Conservation (phyloP, 2,797 vertebrate species). For the Chelon labrosus region DNA sequence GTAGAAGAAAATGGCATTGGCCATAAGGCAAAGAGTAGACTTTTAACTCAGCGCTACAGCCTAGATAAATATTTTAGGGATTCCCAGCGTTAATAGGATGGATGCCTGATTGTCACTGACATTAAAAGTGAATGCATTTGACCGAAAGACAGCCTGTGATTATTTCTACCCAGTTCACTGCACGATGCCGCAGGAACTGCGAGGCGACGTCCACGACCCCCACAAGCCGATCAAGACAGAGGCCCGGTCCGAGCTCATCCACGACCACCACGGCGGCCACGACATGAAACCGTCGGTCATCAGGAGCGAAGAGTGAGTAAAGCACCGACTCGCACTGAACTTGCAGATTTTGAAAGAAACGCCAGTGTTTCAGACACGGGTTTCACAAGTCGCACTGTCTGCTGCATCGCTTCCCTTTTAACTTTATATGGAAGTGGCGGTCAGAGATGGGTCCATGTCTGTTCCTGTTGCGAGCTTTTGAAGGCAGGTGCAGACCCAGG, state of each 20-base stretch:
- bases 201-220: constrained; percentile 76
- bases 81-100: neutral
- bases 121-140: neutral
- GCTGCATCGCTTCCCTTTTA: constrained; percentile 40
- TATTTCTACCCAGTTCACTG: constrained; percentile 61
- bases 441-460: constrained; percentile 2
- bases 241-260: constrained; percentile 81
- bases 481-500: constrained; percentile 2
- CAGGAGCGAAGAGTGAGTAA: constrained; percentile 90
- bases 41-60: neutral
- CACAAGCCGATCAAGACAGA: constrained; percentile 93
- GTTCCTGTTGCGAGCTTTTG: neutral
- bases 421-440: constrained; percentile 21
- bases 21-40: neutral
- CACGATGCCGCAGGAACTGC: constrained; percentile 60
- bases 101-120: neutral
- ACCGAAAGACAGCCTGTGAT: neutral
- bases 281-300: constrained; percentile 91
- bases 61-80: neutral
- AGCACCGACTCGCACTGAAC: neutral
- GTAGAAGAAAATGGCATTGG: neutral
- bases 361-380: neutral
- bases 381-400: constrained; percentile 22
- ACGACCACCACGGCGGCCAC: constrained; percentile 87
- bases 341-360: constrained; percentile 14